phyloP scores from a whole-genome alignment of 1,140 invertebrate genomes.

The Frieseomelitta varia region DNA sequence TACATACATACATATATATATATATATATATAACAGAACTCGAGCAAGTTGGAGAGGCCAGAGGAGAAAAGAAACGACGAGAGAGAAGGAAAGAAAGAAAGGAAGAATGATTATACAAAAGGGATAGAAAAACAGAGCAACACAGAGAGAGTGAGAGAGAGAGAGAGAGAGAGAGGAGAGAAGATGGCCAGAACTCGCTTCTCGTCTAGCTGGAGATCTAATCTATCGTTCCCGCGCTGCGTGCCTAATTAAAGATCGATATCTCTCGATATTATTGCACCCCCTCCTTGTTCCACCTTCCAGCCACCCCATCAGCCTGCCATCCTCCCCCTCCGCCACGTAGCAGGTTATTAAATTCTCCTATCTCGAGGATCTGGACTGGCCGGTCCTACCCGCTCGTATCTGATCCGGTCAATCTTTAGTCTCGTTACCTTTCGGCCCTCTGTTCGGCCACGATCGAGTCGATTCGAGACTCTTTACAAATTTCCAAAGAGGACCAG shows the following conservation, averaged over 20 bases:
- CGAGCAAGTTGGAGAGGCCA: constrained; percentile 1
- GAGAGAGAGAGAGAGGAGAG: constrained; percentile 23
- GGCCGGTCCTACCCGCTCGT: constrained; percentile 74
- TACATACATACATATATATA: no score
- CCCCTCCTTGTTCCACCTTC: constrained; percentile 60
- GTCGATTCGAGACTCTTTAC: constrained; percentile 58
- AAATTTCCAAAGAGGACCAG: constrained; percentile 55
- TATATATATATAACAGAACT: constrained; percentile 2
- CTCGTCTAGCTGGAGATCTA: constrained; percentile 80
- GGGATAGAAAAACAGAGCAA: constrained; percentile 2
- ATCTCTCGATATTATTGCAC: constrained; percentile 82
- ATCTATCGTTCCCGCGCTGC: constrained; percentile 80
- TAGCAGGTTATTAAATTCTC: constrained; percentile 83
- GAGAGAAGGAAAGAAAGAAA: constrained; percentile 23
- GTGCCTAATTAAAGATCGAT: constrained; percentile 83
- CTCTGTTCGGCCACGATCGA: constrained; percentile 38
- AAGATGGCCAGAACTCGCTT: constrained; percentile 59
- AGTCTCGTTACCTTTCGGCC: constrained; percentile 76
- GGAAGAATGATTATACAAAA: constrained; percentile 22
- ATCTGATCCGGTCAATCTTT: constrained; percentile 79
- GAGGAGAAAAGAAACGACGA: constrained; percentile 7
- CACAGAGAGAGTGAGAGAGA: constrained; percentile 6
- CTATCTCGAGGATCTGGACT: constrained; percentile 79
- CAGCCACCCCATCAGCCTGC: constrained; percentile 59
- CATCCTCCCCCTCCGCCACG: constrained; percentile 32